Conservation (phyloP, 2,797 vertebrate genomes). For the Notoglanidium macrostoma region DNA sequence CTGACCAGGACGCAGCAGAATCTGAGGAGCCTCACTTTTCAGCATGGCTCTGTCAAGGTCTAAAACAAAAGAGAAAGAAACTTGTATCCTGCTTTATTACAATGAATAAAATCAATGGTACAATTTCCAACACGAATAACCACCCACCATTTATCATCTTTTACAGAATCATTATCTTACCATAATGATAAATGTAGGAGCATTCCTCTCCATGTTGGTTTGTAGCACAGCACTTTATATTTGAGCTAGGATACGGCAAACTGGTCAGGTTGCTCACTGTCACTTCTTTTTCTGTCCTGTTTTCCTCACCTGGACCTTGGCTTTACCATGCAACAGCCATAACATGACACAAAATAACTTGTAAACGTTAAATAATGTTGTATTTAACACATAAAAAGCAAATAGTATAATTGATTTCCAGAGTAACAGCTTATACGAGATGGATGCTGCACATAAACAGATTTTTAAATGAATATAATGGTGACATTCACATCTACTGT, state of each 20-base stretch:
- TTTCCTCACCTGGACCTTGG: fast-evolving
- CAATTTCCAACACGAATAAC: neutral
- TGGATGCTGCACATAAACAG: neutral
- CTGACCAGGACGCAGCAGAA: constrained; percentile 64
- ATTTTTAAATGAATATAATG: neutral
- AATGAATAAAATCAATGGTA: neutral
- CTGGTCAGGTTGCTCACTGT: neutral
- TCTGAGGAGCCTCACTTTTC: constrained; percentile 37
- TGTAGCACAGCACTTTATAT: constrained; percentile 80
- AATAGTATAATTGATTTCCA: neutral
- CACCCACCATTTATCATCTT: neutral
- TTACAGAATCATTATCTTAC: constrained; percentile 69
- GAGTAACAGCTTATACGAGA: neutral
- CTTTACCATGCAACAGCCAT: constrained; percentile 13
- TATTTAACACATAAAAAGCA: neutral
- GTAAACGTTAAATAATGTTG: neutral
- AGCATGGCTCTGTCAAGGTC: constrained; percentile 23
- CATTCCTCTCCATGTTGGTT: constrained; percentile 84
- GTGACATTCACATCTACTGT: neutral
- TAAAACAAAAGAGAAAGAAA: constrained; percentile 53
- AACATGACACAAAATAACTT: neutral
- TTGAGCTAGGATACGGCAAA: fast-evolving
- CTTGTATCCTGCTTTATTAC: neutral
- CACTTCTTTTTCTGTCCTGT: neutral
- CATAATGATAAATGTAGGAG: constrained; percentile 80